These are phyloP conservation scores for Vanessa tameamea DNA, from an alignment of 1,140 invertebrate species.

Conservation along the genomic window DNA sequence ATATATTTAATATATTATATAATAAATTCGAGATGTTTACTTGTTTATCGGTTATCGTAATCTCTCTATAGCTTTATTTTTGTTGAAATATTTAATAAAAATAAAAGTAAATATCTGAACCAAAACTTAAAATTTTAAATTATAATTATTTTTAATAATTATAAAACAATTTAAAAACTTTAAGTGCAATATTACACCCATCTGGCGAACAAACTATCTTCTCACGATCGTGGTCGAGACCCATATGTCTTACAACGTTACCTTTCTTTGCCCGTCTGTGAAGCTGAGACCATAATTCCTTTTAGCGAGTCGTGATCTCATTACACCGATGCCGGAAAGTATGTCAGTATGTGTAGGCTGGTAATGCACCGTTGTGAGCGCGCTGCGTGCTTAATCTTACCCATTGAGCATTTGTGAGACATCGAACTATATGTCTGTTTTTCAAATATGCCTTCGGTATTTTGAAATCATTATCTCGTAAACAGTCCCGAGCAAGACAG, in stretches of 20 bases:
- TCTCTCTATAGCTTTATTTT: too few relatives aligned
- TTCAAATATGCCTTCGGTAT: background rate
- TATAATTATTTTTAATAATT: too few relatives aligned
- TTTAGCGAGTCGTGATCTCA: constrained; percentile 46
- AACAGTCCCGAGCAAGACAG: too few relatives aligned
- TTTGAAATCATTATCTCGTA: background rate
- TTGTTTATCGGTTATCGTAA: too few relatives aligned
- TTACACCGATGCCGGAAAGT: constrained; percentile 43
- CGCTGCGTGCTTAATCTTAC: constrained; percentile 65
- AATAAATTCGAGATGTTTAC: too few relatives aligned
- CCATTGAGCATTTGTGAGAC: constrained; percentile 31
- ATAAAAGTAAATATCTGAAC: too few relatives aligned
- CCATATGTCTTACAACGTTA: constrained; percentile 13
- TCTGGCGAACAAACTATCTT: constrained; percentile 16
- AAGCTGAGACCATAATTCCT: constrained; percentile 28
- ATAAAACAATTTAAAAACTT: too few relatives aligned
- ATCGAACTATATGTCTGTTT: background rate
- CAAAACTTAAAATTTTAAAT: too few relatives aligned
- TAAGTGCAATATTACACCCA: background rate
- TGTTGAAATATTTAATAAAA: too few relatives aligned
- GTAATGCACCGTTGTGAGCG: constrained; percentile 42
- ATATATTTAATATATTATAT: too few relatives aligned
- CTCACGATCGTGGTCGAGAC: constrained; percentile 7
- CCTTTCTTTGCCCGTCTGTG: constrained; percentile 23
- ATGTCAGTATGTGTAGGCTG: constrained; percentile 44